These are phyloP conservation scores for Phalacrocorax carbo DNA, from an alignment of 2,113 vertebrate genomes.

Conservation along the genomic window DNA sequence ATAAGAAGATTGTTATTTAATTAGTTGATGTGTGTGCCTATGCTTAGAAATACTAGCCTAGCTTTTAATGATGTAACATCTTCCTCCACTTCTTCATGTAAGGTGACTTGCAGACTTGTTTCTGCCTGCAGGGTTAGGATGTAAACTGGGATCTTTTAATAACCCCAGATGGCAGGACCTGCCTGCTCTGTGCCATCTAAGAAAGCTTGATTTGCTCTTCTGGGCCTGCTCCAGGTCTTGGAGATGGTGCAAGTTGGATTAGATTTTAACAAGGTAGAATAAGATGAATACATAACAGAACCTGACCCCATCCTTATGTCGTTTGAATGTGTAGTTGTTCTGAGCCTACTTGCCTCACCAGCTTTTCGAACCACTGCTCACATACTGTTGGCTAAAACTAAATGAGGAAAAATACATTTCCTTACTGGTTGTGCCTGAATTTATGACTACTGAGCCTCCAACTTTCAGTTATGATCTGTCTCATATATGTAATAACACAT, in stretches of 20 bases:
- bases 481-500: constrained; percentile 60
- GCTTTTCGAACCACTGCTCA: constrained; percentile 42
- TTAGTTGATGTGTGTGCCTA: constrained; percentile 12
- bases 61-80: constrained; percentile 36
- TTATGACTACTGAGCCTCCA: constrained; percentile 25
- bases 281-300: constrained; percentile 44
- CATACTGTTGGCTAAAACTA: constrained; percentile 10
- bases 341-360: background rate
- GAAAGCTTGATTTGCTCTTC: constrained; percentile 38
- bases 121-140: constrained; percentile 23
- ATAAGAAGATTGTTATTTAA: constrained; percentile 21
- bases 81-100: constrained; percentile 7
- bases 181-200: background rate
- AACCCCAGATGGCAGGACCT: constrained; percentile 31
- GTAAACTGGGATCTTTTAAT: constrained; percentile 46
- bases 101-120: constrained; percentile 38
- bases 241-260: background rate
- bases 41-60: background rate
- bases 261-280: constrained; percentile 40
- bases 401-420: background rate
- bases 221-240: constrained; percentile 13
- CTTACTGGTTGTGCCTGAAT: constrained; percentile 26
- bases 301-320: background rate
- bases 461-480: constrained; percentile 52
- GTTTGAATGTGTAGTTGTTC: background rate